These are phyloP conservation scores for Sinocyclocheilus anophthalmus DNA, from an alignment of 2,113 vertebrate genomes.

Conservation along the genomic window DNA sequence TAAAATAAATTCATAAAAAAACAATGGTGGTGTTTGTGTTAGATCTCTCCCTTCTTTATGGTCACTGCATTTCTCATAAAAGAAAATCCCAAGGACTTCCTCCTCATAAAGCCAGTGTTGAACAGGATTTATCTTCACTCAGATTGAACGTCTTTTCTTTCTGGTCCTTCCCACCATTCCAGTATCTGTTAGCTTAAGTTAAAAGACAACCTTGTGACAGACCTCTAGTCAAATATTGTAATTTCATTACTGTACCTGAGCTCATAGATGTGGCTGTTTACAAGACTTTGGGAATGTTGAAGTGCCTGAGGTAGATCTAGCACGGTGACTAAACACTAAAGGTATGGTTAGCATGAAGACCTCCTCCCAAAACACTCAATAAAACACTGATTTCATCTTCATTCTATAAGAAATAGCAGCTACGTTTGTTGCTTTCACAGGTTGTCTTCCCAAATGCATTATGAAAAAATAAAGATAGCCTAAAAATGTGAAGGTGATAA, in stretches of 20 bases:
- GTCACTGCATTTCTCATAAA: slow-evolving; percentile 15
- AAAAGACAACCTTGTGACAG: slow-evolving; percentile 40
- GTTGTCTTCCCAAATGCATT: background rate
- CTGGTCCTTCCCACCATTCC: background rate
- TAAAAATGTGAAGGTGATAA: background rate
- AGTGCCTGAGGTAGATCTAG: background rate
- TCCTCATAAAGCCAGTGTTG: background rate
- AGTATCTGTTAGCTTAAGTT: slow-evolving; percentile 41
- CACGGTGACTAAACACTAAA: slow-evolving; percentile 37
- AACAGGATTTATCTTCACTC: background rate
- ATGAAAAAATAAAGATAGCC: background rate
- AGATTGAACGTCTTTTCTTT: background rate
- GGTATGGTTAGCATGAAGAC: slow-evolving; percentile 46
- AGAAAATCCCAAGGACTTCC: background rate
- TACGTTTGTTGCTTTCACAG: background rate
- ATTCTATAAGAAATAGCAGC: background rate
- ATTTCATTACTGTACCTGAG: slow-evolving; percentile 6
- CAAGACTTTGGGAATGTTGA: slow-evolving; percentile 1
- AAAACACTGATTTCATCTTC: slow-evolving; percentile 27
- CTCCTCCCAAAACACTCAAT: slow-evolving; percentile 21
- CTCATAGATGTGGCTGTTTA: slow-evolving; percentile 19
- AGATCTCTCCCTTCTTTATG: background rate
- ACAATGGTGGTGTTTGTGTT: background rate
- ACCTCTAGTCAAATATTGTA: slow-evolving; percentile 29
- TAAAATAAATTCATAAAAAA: background rate